Evolutionary conservation across 2,888 invertebrate genomes (phyloP), one percentile per base, ranked within the genome.

Genomic region (Ptilodon capucinus): DNA sequence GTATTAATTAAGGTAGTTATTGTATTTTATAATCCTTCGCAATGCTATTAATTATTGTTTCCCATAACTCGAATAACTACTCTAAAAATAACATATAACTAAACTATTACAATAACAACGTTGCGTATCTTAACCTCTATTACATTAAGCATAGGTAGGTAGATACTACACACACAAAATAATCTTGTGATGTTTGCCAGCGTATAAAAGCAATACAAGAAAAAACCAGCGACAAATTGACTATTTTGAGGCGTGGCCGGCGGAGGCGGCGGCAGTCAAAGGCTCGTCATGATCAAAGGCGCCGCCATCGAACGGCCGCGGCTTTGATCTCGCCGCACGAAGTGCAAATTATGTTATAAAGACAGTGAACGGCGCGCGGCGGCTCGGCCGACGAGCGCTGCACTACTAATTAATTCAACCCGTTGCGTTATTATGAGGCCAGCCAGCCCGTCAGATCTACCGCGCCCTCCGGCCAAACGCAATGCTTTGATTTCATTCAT

Each of bases 281-380:
- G 87, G 87, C 84, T 74, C 78, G 77, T 70, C 69, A 77, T 83
- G 90, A 91, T 91, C 90, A 91, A 91, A 91, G 87, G 84, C 76
- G 76, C 91, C 91, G 91, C 81, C 86, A 79, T 77, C 83, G 81
- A 81, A 73, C 74, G 80, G 83, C 80, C 79, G 76, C 71, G 66
- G 75, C 91, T 91, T 91, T 91, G 91, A 91, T 90, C 84, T 86
- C 74, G 75, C 91, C 90, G 91, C 89, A 77, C 79, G 83, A 90
- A 91, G 91, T 91, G 91, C 91, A 91, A 91, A 91, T 91, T 91
- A 91, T 91, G 89, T 90, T 91, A 89, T 91, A 90, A 89, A 90
- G 89, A 88, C 88, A 86, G 85, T 81, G 86, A 86, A 84, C 83
- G 84, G 83, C 81, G 78, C 79, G 81, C 85, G 86, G 84, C 83